Evolutionary conservation across 2,888 invertebrate genomes (phyloP).

Genomic region (Pristionchus arcanus): DNA sequence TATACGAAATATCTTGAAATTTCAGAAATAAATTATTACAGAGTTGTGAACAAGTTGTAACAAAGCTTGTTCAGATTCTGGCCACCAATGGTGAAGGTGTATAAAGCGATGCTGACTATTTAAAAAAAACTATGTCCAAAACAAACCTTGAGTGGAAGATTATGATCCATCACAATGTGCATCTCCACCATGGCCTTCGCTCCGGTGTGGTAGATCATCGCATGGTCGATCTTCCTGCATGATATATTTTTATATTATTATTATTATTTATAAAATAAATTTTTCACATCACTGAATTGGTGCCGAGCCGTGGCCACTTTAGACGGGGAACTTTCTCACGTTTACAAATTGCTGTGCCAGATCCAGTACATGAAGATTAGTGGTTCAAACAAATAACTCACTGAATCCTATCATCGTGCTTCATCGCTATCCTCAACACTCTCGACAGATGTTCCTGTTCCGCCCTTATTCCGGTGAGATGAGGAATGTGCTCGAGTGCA

Average conservation of each 20-base stretch:
- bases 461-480: constrained; percentile 74
- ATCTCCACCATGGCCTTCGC: constrained; percentile 79
- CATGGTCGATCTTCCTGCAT: constrained; percentile 80
- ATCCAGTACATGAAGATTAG: too few relatives aligned
- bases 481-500: constrained; percentile 75
- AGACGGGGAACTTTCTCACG: too few relatives aligned
- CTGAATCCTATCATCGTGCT: constrained; percentile 76
- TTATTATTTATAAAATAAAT: not conserved
- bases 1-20: not conserved
- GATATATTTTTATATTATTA: not conserved
- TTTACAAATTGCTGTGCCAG: too few relatives aligned
- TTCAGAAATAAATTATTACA: not conserved
- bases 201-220: constrained; percentile 82
- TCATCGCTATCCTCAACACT: constrained; percentile 74
- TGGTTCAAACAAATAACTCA: constrained; percentile 56
- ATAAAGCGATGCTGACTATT: not conserved
- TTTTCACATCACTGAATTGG: not conserved
- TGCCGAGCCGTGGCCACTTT: too few relatives aligned
- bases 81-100: not conserved
- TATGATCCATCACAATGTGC: constrained; percentile 80
- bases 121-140: not conserved
- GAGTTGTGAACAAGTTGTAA: not conserved
- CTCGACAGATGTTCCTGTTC: constrained; percentile 74
- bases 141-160: constrained; percentile 79
- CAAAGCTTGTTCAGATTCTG: not conserved